Conservation (phyloP, 2,113 vertebrate species). For the Phasianus colchicus region DNA sequence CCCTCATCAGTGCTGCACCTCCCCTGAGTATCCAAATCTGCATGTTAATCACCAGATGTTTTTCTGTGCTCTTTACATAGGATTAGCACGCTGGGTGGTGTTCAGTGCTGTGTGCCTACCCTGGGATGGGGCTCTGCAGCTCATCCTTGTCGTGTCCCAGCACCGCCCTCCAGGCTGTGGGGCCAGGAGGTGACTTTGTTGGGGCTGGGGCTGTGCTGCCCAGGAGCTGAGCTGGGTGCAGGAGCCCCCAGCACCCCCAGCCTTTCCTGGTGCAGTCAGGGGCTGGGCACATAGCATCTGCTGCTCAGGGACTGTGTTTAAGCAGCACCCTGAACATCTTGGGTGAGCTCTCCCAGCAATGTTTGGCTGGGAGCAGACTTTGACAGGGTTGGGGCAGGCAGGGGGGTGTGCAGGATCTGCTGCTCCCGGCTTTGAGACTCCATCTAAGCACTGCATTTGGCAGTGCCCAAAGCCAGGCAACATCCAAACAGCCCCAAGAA, state of each 20-base stretch:
- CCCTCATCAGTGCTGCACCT: not conserved
- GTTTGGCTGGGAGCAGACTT: not conserved
- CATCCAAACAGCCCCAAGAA: not conserved
- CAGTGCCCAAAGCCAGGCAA: rapidly evolving
- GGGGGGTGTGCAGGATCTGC: no score
- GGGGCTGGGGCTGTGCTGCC: not conserved
- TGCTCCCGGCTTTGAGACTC: not conserved
- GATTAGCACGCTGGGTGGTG: rapidly evolving
- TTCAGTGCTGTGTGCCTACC: rapidly evolving
- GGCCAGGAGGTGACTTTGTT: not conserved
- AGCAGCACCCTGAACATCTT: not conserved
- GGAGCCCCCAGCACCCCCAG: not conserved
- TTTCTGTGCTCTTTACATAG: rapidly evolving
- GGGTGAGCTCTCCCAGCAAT: rapidly evolving
- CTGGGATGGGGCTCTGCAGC: not conserved
- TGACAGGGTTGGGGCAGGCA: rapidly evolving
- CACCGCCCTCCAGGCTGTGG: not conserved
- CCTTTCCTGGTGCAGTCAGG: not conserved
- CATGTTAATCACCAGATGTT: rapidly evolving
- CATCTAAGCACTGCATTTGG: not conserved
- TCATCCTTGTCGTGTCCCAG: not conserved
- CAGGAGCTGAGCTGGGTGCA: not conserved
- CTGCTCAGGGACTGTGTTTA: not conserved
- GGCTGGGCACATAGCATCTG: not conserved
- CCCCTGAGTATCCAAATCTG: rapidly evolving